A percentile compares a stretch with the other conserved stretches of the same genome.
Conservation (phyloP, 2,888 invertebrate genomes). For the Timema cristinae region DNA sequence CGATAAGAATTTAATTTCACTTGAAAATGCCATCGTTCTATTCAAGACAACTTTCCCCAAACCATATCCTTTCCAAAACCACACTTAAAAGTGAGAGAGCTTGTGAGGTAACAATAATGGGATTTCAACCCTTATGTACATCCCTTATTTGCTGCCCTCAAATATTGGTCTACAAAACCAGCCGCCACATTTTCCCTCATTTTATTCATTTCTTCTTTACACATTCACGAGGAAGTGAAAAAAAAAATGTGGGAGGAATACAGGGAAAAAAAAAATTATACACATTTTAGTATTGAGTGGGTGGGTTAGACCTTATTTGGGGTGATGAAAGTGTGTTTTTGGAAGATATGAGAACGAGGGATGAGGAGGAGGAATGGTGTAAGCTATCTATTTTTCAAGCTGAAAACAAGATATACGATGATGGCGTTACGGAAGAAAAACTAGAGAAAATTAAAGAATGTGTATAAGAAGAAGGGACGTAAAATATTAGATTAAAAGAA, state of each 20-base stretch:
- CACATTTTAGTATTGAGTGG: too few relatives aligned
- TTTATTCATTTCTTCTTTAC: neutral
- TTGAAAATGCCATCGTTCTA: constrained; percentile 30
- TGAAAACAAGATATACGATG: too few relatives aligned
- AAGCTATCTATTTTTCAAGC: too few relatives aligned
- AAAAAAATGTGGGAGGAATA: neutral
- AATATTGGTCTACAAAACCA: neutral
- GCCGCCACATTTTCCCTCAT: neutral
- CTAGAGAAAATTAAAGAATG: too few relatives aligned
- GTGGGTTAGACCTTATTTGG: too few relatives aligned
- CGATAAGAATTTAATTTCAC: constrained; percentile 33
- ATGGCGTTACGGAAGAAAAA: too few relatives aligned
- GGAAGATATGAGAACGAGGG: too few relatives aligned
- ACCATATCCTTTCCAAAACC: constrained; percentile 10
- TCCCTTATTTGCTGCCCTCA: constrained; percentile 9
- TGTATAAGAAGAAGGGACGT: too few relatives aligned
- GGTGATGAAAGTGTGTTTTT: too few relatives aligned
- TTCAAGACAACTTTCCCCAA: constrained; percentile 22
- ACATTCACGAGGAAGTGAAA: neutral
- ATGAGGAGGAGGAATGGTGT: too few relatives aligned
- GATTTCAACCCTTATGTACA: constrained; percentile 18
- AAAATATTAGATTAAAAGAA: too few relatives aligned
- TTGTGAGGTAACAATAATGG: constrained; percentile 22
- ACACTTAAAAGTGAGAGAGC: constrained; percentile 20
- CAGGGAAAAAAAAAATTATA: too few relatives aligned